Conservation (phyloP, 2,113 vertebrate genomes). For the Semnopithecus entellus region DNA sequence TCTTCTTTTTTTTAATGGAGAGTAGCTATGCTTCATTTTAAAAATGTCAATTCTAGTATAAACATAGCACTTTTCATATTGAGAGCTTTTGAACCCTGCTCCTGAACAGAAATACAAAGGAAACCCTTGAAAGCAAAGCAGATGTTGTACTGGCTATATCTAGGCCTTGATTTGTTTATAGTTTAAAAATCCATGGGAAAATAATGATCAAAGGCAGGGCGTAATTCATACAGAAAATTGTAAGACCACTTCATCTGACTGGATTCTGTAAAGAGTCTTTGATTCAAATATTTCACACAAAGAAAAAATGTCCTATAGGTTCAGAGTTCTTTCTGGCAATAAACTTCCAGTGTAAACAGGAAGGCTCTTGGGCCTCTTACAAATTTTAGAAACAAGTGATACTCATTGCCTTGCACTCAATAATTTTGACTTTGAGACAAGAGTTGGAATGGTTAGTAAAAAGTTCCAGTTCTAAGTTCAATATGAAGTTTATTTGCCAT, state of each 20-base stretch:
- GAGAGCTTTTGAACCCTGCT: constrained; percentile 23
- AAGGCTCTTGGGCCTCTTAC: not conserved
- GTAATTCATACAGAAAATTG: not conserved
- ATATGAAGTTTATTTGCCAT: not conserved
- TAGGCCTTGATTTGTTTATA: constrained; percentile 38
- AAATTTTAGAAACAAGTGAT: constrained; percentile 29
- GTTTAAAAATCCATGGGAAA: constrained; percentile 56
- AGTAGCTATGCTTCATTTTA: constrained; percentile 7
- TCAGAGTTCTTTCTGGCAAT: constrained; percentile 58
- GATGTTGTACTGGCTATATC: not conserved
- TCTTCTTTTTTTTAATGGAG: not conserved
- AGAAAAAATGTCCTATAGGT: not conserved
- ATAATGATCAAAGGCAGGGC: constrained; percentile 44
- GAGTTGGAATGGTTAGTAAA: not conserved
- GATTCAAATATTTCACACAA: constrained; percentile 38
- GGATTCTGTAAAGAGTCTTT: constrained; percentile 33
- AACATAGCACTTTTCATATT: not conserved
- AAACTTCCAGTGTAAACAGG: constrained; percentile 61
- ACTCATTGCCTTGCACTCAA: not conserved
- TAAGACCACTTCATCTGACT: constrained; percentile 31
- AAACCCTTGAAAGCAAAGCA: constrained; percentile 41
- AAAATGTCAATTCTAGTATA: constrained; percentile 51
- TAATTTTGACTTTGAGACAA: constrained; percentile 29
- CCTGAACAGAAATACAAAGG: constrained; percentile 34
- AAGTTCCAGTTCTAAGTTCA: not conserved